These are phyloP conservation scores for Resseliella maxima DNA, from an alignment of 2,888 invertebrate genomes.

Conservation along the genomic window DNA sequence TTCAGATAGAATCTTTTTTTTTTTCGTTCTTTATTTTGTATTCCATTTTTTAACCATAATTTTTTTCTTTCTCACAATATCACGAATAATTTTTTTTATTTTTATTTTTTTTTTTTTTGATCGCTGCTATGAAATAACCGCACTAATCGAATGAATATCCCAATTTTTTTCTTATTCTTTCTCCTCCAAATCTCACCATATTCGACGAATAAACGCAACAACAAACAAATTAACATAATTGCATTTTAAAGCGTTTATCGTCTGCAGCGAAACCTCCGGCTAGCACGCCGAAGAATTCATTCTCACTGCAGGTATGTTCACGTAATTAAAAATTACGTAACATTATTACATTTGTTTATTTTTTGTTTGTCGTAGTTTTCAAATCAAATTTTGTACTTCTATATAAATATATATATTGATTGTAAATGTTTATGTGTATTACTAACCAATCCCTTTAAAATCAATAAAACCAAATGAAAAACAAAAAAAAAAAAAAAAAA, in stretches of 20 bases:
- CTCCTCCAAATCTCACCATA: not conserved
- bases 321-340: not conserved
- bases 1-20: not conserved
- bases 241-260: conserved; percentile 56
- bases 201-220: not conserved
- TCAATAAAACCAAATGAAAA: no score
- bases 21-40: not conserved
- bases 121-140: conserved; percentile 39
- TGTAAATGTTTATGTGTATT: not conserved
- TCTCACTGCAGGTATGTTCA: conserved; percentile 60
- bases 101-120: conserved; percentile 44
- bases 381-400: not conserved
- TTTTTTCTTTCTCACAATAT: conserved; percentile 5
- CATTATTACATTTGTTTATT: not conserved
- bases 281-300: conserved; percentile 60
- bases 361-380: conserved; percentile 33
- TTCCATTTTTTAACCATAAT: conserved; percentile 1
- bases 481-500: no score
- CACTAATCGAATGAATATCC: conserved; percentile 20
- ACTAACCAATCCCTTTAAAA: not conserved
- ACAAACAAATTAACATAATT: not conserved
- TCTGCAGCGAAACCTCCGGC: conserved; percentile 57
- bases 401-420: not conserved
- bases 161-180: conserved; percentile 16
- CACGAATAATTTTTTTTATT: conserved; percentile 26